A percentile compares a stretch with the other conserved stretches of the same genome.
Evolutionary conservation across 2,113 vertebrate species (phyloP).

Genomic region (Chiloscyllium plagiosum): DNA sequence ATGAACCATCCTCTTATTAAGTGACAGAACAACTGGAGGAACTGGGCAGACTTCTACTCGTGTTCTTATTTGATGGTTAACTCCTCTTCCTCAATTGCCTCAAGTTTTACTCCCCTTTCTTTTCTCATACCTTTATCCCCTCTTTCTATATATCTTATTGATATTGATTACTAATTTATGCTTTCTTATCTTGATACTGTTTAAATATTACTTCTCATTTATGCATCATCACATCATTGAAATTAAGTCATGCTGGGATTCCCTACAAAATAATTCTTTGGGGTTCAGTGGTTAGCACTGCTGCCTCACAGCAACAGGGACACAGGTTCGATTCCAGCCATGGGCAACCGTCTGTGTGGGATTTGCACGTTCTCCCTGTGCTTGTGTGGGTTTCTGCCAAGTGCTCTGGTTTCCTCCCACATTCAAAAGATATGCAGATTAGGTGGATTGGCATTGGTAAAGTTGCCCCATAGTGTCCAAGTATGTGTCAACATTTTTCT

Average conservation of each 20-base stretch:
- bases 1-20: neutral
- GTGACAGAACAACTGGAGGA: neutral
- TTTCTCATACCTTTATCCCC: neutral
- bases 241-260: neutral
- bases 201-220: neutral
- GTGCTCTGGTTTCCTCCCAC: too few species aligned
- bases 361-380: too few species aligned
- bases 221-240: neutral
- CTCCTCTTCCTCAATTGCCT: neutral
- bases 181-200: neutral
- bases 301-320: too few species aligned
- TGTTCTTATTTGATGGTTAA: neutral
- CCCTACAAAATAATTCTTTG: neutral
- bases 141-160: neutral
- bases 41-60: neutral
- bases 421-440: too few species aligned
- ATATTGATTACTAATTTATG: neutral
- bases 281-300: too few species aligned
- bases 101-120: neutral
- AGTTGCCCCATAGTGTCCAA: too few species aligned
- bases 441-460: too few species aligned
- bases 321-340: too few species aligned
- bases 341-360: too few species aligned
- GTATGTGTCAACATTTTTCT: neutral
- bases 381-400: too few species aligned